Evolutionary conservation across 2,888 invertebrate species (phyloP), one percentile per base, ranked within the genome.

Genomic region (Oxytorus armatus): DNA sequence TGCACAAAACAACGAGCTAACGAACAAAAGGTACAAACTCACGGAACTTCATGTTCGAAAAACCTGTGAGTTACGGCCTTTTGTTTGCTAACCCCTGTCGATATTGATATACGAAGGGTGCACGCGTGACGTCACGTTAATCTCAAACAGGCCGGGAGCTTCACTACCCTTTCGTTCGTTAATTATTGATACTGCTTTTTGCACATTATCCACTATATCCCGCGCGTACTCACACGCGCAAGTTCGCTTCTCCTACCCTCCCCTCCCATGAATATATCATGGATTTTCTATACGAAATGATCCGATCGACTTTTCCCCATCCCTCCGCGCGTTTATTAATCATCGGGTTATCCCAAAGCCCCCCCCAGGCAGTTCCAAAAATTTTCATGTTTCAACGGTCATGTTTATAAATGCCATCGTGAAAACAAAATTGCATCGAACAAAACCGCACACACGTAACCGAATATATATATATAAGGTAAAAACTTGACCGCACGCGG

Each of bases 391-490:
- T 44, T 36, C 29, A 11, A 16, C 53, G 4, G 49, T 49, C 33
- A 14, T 47, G 44, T 61, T 39, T 68, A 42, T 51, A 59, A 49
- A 10, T 29, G 18, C 23, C 10, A 33, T 1, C 5, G 66, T 23
- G 53, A 80, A 79, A 79, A 76, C 65, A 66, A 76, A 77, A 80
- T 80, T 77, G 61, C 66, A 39, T 14, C 33, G 42, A 72, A 68
- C 72, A 61, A 55, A 66, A 80, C 72, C 77, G 53, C 80, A 77
- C 69, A 10, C 69, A 65, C 63, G 51, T 63, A 57, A 74, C 57
- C 55, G 49, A 57, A 70, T 42, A 16, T 5, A 29, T 5, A 29
- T 5, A 29, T 5, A 29, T 5, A 29, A 29, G 3, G 5, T 5
- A 29, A 63, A n/a, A 63, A 65, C 63, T 59, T 55, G 57, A 69